These are phyloP conservation scores for Macrotus californicus DNA, from an alignment of 2,113 vertebrate genomes.

Conservation along the genomic window DNA sequence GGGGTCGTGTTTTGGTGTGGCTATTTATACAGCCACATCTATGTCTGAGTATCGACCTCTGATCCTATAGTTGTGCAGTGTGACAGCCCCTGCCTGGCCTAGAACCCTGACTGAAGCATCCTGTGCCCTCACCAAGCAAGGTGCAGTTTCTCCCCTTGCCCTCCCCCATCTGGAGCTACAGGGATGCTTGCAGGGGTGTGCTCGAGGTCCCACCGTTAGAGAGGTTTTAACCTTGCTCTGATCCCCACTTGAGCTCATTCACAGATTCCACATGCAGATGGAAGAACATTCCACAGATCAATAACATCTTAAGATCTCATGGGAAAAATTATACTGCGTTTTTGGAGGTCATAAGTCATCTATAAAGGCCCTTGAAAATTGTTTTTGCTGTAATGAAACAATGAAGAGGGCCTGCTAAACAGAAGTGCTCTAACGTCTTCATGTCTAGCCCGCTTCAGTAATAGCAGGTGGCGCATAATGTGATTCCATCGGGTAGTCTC, in stretches of 20 bases:
- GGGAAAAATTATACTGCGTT: background rate
- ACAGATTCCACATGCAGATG: background rate
- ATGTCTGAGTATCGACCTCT: background rate
- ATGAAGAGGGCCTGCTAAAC: background rate
- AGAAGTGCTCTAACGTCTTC: background rate
- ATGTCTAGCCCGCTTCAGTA: background rate
- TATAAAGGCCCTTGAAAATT: background rate
- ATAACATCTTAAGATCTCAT: background rate
- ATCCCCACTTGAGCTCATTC: background rate
- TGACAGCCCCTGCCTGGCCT: background rate
- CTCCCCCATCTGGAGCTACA: rapidly evolving
- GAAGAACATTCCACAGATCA: background rate
- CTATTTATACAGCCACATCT: background rate
- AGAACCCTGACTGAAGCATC: background rate
- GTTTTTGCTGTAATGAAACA: background rate
- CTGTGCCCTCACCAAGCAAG: background rate
- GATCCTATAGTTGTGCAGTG: background rate
- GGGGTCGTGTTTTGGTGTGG: background rate
- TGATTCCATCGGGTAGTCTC: too few relatives aligned
- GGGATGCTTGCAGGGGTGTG: rapidly evolving
- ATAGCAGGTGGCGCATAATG: rapidly evolving
- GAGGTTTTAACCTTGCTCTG: background rate
- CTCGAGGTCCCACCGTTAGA: background rate
- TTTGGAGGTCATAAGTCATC: background rate
- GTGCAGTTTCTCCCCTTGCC: too few relatives aligned